Conservation (phyloP, 2,797 vertebrate species). For the Syncerus caffer region DNA sequence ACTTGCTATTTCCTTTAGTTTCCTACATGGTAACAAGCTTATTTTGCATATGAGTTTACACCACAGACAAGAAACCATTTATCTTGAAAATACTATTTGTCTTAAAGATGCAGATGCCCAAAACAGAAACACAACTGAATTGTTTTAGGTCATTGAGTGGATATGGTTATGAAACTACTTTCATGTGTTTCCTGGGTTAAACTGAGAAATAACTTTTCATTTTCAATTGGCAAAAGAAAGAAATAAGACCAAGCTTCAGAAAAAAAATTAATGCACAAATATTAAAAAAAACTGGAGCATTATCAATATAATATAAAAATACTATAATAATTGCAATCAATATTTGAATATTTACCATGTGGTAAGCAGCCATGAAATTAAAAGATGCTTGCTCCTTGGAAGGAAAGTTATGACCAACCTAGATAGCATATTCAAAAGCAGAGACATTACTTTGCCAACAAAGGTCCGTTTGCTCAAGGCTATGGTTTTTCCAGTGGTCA, state of each 20-base stretch:
- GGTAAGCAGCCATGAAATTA: too few relatives aligned
- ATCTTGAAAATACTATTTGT: neutral
- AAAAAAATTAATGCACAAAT: neutral
- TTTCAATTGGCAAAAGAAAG: neutral
- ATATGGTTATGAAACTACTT: neutral
- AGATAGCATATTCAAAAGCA: too few relatives aligned
- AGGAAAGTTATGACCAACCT: too few relatives aligned
- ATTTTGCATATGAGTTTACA: neutral
- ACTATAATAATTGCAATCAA: neutral
- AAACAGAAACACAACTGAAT: neutral
- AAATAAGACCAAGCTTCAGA: neutral
- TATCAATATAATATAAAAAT: neutral
- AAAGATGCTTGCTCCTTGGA: too few relatives aligned
- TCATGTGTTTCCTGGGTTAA: neutral
- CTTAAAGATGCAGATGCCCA: neutral
- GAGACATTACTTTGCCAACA: too few relatives aligned
- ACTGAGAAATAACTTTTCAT: constrained; percentile 2
- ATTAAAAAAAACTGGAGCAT: neutral
- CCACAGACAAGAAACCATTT: neutral
- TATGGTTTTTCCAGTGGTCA: too few relatives aligned
- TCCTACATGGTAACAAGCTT: neutral
- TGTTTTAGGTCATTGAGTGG: neutral
- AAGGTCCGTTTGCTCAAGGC: too few relatives aligned
- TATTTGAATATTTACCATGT: neutral
- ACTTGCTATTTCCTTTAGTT: neutral